These are phyloP conservation scores for Catharus fuscescens DNA, from an alignment of 2,113 vertebrate genomes.

Conservation along the genomic window DNA sequence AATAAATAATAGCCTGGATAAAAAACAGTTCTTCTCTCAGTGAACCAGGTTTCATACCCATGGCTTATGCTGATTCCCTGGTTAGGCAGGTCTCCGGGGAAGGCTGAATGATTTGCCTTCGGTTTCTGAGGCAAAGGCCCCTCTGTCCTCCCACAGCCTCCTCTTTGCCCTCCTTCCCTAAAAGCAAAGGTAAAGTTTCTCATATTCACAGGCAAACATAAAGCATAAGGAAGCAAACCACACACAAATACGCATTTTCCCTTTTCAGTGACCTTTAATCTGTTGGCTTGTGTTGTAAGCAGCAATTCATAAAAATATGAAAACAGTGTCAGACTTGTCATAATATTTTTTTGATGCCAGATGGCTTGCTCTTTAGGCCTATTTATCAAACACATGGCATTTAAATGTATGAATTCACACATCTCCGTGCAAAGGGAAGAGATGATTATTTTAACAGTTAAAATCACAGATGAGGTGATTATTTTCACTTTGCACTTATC, in stretches of 20 bases:
- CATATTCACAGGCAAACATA: background rate
- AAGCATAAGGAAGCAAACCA: background rate
- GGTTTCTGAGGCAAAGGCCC: background rate
- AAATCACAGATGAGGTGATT: background rate
- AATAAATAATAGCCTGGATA: background rate
- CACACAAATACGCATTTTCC: background rate
- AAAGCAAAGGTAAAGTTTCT: background rate
- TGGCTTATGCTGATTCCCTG: background rate
- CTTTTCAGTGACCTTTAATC: background rate
- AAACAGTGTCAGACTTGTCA: background rate
- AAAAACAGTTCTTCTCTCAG: background rate
- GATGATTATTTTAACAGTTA: background rate
- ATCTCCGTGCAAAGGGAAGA: background rate
- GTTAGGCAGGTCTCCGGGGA: background rate
- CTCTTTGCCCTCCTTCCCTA: background rate
- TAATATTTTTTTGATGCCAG: background rate
- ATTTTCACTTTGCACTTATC: background rate
- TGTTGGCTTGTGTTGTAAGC: background rate
- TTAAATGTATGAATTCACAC: background rate
- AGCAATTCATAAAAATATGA: background rate
- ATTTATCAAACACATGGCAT: background rate
- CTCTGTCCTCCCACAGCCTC: background rate
- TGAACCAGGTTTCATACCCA: background rate
- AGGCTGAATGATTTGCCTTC: background rate
- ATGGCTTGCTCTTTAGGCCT: background rate